Evolutionary conservation across 1,140 invertebrate genomes (phyloP).

Genomic region (Cyclina sinensis): DNA sequence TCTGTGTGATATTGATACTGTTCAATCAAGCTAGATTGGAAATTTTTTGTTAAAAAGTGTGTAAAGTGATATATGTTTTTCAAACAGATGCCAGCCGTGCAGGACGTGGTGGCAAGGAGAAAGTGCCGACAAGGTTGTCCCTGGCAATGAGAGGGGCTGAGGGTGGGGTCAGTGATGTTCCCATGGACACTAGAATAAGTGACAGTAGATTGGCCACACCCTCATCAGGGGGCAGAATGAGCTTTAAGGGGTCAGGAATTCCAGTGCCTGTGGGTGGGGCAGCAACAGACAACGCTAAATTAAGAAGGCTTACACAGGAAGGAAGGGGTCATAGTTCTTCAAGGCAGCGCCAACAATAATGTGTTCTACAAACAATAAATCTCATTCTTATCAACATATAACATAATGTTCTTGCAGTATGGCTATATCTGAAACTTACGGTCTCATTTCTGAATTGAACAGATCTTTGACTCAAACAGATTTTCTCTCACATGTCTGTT

Average conservation of each 20-base stretch:
- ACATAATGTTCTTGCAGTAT: too few species aligned
- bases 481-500: too few species aligned
- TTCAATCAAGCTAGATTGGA: too few species aligned
- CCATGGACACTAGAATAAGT: constrained; percentile 79
- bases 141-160: constrained; percentile 80
- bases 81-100: constrained; percentile 79
- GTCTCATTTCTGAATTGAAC: too few species aligned
- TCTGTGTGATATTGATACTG: too few species aligned
- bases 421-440: too few species aligned
- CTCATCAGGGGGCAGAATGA: constrained; percentile 83
- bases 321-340: constrained; percentile 64
- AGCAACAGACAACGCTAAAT: constrained; percentile 80
- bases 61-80: constrained; percentile 41
- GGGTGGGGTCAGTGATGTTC: constrained; percentile 59
- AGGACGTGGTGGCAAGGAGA: constrained; percentile 78
- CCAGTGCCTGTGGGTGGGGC: constrained; percentile 81
- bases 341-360: constrained; percentile 51
- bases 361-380: constrained; percentile 14
- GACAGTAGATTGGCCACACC: constrained; percentile 83
- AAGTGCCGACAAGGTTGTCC: constrained; percentile 80
- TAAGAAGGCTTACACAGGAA: constrained; percentile 78
- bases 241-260: constrained; percentile 82
- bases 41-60: too few species aligned
- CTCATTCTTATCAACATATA: not conserved
- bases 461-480: too few species aligned